Base-by-base conservation (phyloP, 2,113 vertebrate genomes). In the Sardina pilchardus region DNA sequence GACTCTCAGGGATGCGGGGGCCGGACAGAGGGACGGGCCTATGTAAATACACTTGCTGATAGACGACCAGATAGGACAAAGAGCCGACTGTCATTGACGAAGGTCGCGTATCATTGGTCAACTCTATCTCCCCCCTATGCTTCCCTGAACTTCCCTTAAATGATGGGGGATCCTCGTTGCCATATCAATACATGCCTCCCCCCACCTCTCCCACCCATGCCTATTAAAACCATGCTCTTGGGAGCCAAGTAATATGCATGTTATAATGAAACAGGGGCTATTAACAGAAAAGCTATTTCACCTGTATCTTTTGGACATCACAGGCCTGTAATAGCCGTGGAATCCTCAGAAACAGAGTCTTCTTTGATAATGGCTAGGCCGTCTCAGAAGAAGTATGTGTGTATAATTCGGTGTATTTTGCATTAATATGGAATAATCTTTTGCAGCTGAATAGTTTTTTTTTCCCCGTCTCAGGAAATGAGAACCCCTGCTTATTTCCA, bases 191-290 rank as follows among this genome's bases (percentile, higher is more conserved):
- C 91, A 90, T 91, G 90, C 90, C 90, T 91, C 92, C 92, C 63
- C 5, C 71, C n/a, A 78, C 34, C 71, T 78, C 71, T 78, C 30
- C 71, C 36, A 78, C 34, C 88, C 90, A 91, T 91, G 90, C 93
- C 94, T 94, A 95, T 96, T 95, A 95, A 94, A 95, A 95, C 88
- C 67, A 16, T 92, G 92, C 95, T 96, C 95, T 89, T 93, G 95
- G 95, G 95, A 95, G 92, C 91, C 90, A 94, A 94, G 94, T 93
- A 94, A 95, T 96, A 96, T 96, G 94, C 94, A 95, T 95, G 95
- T 94, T 95, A 96, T 96, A 95, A 96, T 96, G 95, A 96, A 96
- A 95, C 94, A 91, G 94, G 92, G 94, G 94, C 93, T 96, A 95
- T 96, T 96, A 95, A 95, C 93, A 92, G 93, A 94, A 94, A 92